Conservation (phyloP, 2,888 invertebrate species). For the Calameuta idolon region DNA sequence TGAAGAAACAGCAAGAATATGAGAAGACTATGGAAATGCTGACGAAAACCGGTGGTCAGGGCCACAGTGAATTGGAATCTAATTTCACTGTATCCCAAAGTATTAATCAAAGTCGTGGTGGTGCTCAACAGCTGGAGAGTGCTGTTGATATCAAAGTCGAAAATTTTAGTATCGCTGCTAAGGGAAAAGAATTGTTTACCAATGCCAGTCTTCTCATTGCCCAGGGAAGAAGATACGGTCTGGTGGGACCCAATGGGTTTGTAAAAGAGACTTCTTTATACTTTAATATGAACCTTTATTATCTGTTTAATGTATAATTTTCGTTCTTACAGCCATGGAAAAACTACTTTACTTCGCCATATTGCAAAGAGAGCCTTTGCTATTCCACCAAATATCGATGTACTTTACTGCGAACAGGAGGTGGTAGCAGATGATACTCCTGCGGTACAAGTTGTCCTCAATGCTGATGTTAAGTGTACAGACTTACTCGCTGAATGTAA, state of each 20-base stretch:
- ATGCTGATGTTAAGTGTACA: conserved; percentile 91
- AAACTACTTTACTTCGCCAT: conserved; percentile 95
- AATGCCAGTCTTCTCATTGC: conserved; percentile 96
- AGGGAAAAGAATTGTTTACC: conserved; percentile 96
- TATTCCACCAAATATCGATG: conserved; percentile 96
- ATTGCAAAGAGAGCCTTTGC: conserved; percentile 90
- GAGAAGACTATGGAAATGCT: conserved; percentile 88
- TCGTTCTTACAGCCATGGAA: conserved; percentile 82
- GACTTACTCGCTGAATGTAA: conserved; percentile 85
- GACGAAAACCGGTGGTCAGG: conserved; percentile 88
- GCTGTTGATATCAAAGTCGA: conserved; percentile 98
- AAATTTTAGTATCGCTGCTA: conserved; percentile 97
- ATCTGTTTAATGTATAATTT: conserved; percentile 15
- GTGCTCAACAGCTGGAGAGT: conserved; percentile 76
- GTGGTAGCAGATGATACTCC: conserved; percentile 94
- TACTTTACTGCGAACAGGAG: conserved; percentile 98
- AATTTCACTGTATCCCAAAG: conserved; percentile 95
- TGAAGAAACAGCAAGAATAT: conserved; percentile 90
- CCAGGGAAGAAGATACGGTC: conserved; percentile 92
- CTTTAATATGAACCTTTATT: conserved; percentile 7
- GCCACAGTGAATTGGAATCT: conserved; percentile 88
- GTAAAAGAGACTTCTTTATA: conserved; percentile 31
- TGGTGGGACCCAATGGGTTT: conserved; percentile 98
- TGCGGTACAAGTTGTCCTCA: conserved; percentile 93
- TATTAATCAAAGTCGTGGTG: conserved; percentile 70